phyloP scores from a whole-genome alignment of 2,888 invertebrate genomes.

The Agelastica alni region DNA sequence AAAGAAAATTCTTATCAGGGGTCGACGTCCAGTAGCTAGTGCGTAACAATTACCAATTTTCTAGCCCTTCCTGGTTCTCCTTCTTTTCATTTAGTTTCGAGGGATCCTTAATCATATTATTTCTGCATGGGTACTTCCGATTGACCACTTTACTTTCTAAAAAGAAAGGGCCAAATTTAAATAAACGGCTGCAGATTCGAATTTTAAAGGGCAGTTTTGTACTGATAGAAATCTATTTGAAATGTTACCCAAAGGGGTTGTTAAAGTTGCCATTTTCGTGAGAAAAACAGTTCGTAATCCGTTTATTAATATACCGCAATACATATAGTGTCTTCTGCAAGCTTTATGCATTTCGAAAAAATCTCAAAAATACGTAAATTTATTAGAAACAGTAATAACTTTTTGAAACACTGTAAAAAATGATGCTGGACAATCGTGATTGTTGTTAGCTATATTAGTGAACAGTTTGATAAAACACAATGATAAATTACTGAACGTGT shows the following conservation, averaged over 20 bases:
- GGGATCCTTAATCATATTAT: conserved; percentile 22
- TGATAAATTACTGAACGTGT: no score
- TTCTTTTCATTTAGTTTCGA: conserved; percentile 8
- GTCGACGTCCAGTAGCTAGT: conserved; percentile 25
- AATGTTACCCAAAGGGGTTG: no score
- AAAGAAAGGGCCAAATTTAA: conserved; percentile 20
- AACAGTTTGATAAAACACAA: no score
- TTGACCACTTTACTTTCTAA: conserved; percentile 24
- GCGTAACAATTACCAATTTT: conserved; percentile 35
- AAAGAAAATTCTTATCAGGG: conserved; percentile 21
- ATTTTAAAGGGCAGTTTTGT: conserved; percentile 24
- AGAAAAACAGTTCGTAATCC: no score
- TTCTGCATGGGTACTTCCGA: conserved; percentile 19
- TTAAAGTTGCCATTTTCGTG: not conserved
- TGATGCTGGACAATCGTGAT: no score
- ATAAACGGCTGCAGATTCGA: conserved; percentile 21
- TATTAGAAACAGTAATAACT: no score
- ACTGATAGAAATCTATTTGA: conserved; percentile 19
- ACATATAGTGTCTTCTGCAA: no score
- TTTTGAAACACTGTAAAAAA: no score
- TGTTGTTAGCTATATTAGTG: no score
- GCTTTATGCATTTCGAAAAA: no score
- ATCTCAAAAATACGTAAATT: no score
- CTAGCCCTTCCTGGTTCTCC: conserved; percentile 32
- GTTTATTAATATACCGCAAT: no score